Evolutionary conservation across 2,797 vertebrate genomes (phyloP).

Genomic region (Oreochromis grahami): DNA sequence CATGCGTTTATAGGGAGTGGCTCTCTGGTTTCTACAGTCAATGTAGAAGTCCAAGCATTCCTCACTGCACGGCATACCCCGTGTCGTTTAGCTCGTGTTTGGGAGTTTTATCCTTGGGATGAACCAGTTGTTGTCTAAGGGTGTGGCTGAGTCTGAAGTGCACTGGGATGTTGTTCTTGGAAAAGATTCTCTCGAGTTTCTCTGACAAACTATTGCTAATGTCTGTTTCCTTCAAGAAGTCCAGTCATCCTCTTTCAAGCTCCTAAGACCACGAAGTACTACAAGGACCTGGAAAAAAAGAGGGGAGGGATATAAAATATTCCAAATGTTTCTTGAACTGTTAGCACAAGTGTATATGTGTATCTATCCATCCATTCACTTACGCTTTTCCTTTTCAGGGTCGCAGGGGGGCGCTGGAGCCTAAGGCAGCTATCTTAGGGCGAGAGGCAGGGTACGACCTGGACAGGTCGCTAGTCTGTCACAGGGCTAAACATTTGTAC

Average conservation of each 20-base stretch:
- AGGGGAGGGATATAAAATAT: neutral
- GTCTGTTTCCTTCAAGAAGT: neutral
- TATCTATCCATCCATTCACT: neutral
- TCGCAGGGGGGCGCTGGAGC: too few relatives aligned
- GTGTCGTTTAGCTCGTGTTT: neutral
- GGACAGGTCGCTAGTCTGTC: too few relatives aligned
- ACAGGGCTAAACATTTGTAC: too few relatives aligned
- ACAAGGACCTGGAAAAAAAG: neutral
- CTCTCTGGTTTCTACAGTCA: neutral
- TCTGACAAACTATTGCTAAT: neutral
- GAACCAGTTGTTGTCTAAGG: neutral
- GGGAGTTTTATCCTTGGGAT: neutral
- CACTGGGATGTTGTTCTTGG: neutral
- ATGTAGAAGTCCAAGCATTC: neutral
- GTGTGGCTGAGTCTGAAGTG: neutral
- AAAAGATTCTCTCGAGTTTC: neutral
- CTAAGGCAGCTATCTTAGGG: too few relatives aligned
- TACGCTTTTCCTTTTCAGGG: too few relatives aligned
- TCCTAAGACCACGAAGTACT: neutral
- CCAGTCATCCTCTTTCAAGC: neutral
- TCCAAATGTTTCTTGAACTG: neutral
- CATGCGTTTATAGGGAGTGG: neutral
- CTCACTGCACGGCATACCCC: neutral
- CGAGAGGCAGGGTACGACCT: too few relatives aligned
- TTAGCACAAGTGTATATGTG: rapidly evolving